Evolutionary conservation across 2,888 invertebrate species (phyloP).

Genomic region (Cetonia aurata): DNA sequence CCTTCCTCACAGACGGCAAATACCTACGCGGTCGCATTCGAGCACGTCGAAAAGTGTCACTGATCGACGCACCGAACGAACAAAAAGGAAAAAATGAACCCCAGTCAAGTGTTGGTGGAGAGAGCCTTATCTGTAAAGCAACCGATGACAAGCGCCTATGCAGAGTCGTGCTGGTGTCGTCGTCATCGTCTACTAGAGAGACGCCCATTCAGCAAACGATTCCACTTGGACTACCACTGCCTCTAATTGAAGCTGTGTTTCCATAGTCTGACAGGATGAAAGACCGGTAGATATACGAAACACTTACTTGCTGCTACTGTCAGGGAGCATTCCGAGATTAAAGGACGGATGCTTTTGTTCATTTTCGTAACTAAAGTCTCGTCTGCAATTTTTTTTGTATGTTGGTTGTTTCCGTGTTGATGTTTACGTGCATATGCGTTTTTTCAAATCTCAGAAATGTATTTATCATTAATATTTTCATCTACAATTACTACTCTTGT

Average conservation of each 20-base stretch:
- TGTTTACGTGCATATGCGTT: not conserved
- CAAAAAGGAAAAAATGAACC: constrained; percentile 25
- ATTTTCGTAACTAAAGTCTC: constrained; percentile 5
- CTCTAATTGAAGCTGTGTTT: constrained; percentile 22
- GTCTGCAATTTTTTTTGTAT: constrained; percentile 1
- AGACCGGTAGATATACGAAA: constrained; percentile 23
- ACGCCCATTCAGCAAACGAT: constrained; percentile 34
- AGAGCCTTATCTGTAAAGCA: constrained; percentile 29
- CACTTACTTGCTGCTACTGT: constrained; percentile 13
- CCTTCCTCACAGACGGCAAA: constrained; percentile 27
- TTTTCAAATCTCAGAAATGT: not conserved
- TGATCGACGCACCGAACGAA: constrained; percentile 13
- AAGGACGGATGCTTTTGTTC: constrained; percentile 33
- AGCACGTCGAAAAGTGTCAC: constrained; percentile 29
- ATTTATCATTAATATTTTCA: no score
- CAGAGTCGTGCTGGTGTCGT: not conserved
- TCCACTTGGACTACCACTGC: constrained; percentile 26
- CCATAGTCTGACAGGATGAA: constrained; percentile 16
- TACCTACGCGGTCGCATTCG: constrained; percentile 28
- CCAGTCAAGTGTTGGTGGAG: constrained; percentile 29
- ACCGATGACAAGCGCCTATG: constrained; percentile 25
- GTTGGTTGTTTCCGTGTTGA: constrained; percentile 5
- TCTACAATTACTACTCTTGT: no score
- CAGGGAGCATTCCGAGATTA: constrained; percentile 28
- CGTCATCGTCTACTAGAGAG: constrained; percentile 4